These are phyloP conservation scores for Takifugu rubripes DNA, from an alignment of 2,797 vertebrate genomes.

Conservation along the genomic window DNA sequence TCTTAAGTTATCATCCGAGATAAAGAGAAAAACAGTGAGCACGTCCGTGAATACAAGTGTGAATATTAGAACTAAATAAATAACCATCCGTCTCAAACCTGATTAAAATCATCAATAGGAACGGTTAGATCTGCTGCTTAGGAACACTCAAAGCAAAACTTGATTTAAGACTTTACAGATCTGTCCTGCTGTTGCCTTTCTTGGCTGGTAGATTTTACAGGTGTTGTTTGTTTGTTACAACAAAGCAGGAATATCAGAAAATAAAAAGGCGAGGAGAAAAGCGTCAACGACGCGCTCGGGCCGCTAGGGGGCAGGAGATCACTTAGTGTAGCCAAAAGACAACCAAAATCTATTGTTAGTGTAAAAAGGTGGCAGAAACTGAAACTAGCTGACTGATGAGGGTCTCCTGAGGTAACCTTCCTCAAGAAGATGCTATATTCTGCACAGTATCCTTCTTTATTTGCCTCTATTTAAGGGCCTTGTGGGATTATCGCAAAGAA, in stretches of 20 bases:
- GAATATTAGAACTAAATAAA: conserved; percentile 38
- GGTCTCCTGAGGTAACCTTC: too few relatives aligned
- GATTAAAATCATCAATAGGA: too few relatives aligned
- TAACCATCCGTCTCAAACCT: neutral
- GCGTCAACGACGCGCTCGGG: neutral
- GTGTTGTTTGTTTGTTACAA: neutral
- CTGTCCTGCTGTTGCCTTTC: neutral
- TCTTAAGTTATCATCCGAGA: conserved; percentile 8
- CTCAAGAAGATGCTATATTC: too few relatives aligned
- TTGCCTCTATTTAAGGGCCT: too few relatives aligned
- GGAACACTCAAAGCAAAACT: neutral
- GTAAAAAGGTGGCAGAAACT: neutral
- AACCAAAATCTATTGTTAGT: neutral
- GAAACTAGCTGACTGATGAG: too few relatives aligned
- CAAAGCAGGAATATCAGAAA: too few relatives aligned
- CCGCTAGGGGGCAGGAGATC: conserved; percentile 56
- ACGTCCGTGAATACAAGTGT: conserved; percentile 12
- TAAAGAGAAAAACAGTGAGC: conserved; percentile 6
- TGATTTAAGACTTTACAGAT: neutral
- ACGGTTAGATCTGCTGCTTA: conserved; percentile 3
- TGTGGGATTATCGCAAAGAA: too few relatives aligned
- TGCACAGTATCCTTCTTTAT: too few relatives aligned
- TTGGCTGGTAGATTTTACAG: neutral
- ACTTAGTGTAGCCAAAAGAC: neutral
- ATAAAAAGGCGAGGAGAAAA: neutral